These are phyloP conservation scores for Anthophora plumipes DNA, from an alignment of 2,888 invertebrate species.

Conservation along the genomic window DNA sequence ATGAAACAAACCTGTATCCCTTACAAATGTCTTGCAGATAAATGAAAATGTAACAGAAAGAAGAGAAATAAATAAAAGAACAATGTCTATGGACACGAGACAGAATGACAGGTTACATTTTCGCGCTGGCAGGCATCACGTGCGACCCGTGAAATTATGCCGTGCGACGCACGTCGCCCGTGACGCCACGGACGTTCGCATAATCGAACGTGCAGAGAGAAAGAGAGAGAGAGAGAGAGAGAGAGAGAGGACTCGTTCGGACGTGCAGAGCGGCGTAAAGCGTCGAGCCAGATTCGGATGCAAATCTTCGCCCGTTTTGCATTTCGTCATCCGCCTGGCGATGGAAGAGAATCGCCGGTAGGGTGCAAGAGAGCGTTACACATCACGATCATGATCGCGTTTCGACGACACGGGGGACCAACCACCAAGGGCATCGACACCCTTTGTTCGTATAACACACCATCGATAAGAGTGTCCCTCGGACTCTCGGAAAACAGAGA, in stretches of 20 bases:
- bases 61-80: neutral
- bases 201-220: slow-evolving; percentile 74
- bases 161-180: slow-evolving; percentile 69
- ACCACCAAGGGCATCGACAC: slow-evolving; percentile 28
- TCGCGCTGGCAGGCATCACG: slow-evolving; percentile 64
- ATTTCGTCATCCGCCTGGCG: slow-evolving; percentile 74
- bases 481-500: too few relatives aligned
- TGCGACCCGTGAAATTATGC: slow-evolving; percentile 80
- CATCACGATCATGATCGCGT: slow-evolving; percentile 47
- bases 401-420: slow-evolving; percentile 26
- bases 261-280: slow-evolving; percentile 66
- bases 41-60: too few relatives aligned
- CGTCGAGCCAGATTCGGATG: slow-evolving; percentile 76
- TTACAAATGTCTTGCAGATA: neutral
- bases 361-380: slow-evolving; percentile 67
- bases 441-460: slow-evolving; percentile 21
- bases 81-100: neutral
- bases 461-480: slow-evolving; percentile 40
- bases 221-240: too few relatives aligned
- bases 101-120: slow-evolving; percentile 20
- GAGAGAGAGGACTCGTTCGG: slow-evolving; percentile 22
- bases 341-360: slow-evolving; percentile 39
- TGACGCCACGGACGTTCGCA: slow-evolving; percentile 77
- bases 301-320: slow-evolving; percentile 79
- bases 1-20: neutral